Evolutionary conservation across 2,113 vertebrate species (phyloP).

Genomic region (Corapipo altera): DNA sequence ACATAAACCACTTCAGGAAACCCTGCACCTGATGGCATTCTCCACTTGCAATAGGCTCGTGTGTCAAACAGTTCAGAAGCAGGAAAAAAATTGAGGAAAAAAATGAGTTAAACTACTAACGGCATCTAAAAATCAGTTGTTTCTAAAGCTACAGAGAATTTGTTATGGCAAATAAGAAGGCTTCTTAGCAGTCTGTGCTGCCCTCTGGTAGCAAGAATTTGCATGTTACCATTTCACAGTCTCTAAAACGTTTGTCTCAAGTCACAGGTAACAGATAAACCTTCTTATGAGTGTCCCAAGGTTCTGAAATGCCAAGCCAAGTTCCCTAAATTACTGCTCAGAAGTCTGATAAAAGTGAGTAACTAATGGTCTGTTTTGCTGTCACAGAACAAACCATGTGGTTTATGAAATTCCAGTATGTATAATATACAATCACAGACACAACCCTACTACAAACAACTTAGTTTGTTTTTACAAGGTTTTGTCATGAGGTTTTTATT

Average conservation of each 20-base stretch:
- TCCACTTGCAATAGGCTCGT: neutral
- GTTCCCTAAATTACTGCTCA: neutral
- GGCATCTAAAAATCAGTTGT: neutral
- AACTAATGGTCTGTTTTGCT: neutral
- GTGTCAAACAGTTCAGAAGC: no score
- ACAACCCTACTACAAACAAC: neutral
- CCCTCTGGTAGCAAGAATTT: neutral
- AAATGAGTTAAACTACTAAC: neutral
- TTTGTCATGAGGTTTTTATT: neutral
- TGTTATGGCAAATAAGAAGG: neutral
- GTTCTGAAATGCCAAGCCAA: neutral
- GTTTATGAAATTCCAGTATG: neutral
- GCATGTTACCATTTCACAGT: neutral
- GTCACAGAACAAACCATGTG: neutral
- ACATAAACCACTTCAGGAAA: neutral
- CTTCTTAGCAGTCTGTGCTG: neutral
- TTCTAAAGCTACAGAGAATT: neutral
- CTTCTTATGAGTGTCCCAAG: rapidly evolving
- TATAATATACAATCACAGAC: neutral
- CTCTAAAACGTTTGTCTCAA: neutral
- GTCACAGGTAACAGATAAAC: neutral
- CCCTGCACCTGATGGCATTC: neutral
- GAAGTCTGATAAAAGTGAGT: neutral
- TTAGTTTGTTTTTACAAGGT: neutral
- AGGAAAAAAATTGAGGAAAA: no score